Base-by-base conservation (phyloP, 2,888 invertebrate species). In the Caenorhabditis sulstoni region DNA sequence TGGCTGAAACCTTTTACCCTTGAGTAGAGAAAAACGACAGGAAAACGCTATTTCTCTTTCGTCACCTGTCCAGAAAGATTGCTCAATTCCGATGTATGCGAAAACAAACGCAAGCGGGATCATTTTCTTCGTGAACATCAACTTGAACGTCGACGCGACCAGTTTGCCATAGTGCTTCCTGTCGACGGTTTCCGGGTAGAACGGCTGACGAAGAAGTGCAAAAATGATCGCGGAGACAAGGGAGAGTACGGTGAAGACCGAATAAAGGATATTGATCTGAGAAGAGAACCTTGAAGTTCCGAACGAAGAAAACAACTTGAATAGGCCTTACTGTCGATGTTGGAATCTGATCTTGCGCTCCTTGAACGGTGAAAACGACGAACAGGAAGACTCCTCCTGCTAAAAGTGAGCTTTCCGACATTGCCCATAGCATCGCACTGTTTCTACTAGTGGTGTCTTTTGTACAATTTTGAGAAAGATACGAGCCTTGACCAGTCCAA, bases 321-420 rank as follows among this genome's bases (percentile, higher is more conserved):
- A 52, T 29, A 7, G 29, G 29, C 12, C 57, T 58, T 20, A 88
- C 83, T 0, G 87, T 86, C 22, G 59, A 39, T n/a, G 73, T 74
- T 22, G 84, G 47, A 14, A 87, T 87, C 18, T 82, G 75, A 50
- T 85, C 85, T 0, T 78, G 62, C 12, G 85, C 79, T 22, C 76
- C 67, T 16, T 80, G 70, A 7, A 73, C 57, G 50, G 67, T 94
- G 92, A 99, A 96, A 91, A 94, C 94, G 90, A 95, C 94, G 92
- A 94, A 97, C 23, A 97, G 96, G 92, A 97, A 97, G 37, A 96
- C 92, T 90, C 99, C 99, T 66, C 98, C 98, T 90, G 95, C 94
- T 91, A 97, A 94, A 92, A 97, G 93, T 0, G 65, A 65, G 9
- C 79, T 75, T 55, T 79, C 79, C 4, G 71, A 70, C 70, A 80